Evolutionary conservation across 1,140 invertebrate genomes (phyloP).

Genomic region (Drosophila kanapiae): DNA sequence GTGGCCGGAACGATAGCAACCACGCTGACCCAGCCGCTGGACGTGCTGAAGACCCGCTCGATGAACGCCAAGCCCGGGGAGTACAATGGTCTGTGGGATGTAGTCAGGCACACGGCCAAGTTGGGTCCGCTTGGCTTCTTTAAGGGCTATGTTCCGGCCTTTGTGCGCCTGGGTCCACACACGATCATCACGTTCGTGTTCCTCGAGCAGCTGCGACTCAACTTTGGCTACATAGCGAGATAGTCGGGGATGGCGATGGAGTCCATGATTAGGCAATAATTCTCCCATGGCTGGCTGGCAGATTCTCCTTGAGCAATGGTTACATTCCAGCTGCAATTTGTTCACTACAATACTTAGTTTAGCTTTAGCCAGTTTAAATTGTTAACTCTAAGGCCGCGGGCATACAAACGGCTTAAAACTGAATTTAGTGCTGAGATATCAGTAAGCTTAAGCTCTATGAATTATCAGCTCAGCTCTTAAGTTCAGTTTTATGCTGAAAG

Average conservation of each 20-base stretch:
- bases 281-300: slow-evolving; percentile 36
- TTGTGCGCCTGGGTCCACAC: slow-evolving; percentile 98
- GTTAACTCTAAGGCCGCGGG: slow-evolving; percentile 34
- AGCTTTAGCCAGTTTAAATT: slow-evolving; percentile 41
- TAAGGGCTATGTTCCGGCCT: slow-evolving; percentile 99
- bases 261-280: slow-evolving; percentile 30
- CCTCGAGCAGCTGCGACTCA: slow-evolving; percentile 96
- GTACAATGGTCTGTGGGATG: slow-evolving; percentile 92
- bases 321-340: slow-evolving; percentile 73
- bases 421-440: no score
- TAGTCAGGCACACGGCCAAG: slow-evolving; percentile 94
- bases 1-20: slow-evolving; percentile 94
- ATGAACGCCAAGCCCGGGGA: slow-evolving; percentile 99
- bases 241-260: not conserved
- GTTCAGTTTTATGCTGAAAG: no score
- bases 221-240: slow-evolving; percentile 89
- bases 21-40: slow-evolving; percentile 97
- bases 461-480: no score
- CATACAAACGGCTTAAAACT: no score
- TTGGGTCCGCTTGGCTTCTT: slow-evolving; percentile 97
- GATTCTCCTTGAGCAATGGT: slow-evolving; percentile 45
- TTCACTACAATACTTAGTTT: slow-evolving; percentile 21
- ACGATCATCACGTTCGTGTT: slow-evolving; percentile 99
- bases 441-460: no score
- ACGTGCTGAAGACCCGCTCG: slow-evolving; percentile 98